Evolutionary conservation across 35 echinoderm and acorn worm genomes (phyloP), one percentile per base, ranked within the genome.

Genomic region (Ptychodera flava): DNA sequence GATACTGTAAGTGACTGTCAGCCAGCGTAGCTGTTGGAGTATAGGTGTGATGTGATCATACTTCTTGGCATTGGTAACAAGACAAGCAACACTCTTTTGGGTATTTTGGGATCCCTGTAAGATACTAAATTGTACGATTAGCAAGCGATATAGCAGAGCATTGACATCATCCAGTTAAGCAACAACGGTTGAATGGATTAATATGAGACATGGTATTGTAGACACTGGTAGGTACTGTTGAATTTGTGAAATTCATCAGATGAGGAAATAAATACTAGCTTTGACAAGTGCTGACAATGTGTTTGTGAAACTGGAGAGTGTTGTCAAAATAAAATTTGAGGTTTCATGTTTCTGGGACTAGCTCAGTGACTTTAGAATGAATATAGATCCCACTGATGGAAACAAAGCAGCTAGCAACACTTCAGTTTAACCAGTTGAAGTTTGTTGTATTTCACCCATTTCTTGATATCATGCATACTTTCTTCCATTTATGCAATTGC

Each of bases 1-100:
- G 33, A 82, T 89, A 1, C 87, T 27, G 14, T 33, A 31, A 15
- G 36, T 15, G 1, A 82, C 38, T 1, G 87, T 78, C 10, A 89
- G 38, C 80, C 87, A 89, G 29, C 83, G 87, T 38, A 82, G 87
- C 15, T 89, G 33, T 82, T 31, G 10, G 12, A 52, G 38, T 1
- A 89, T 33, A 28, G 79, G 79, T 1, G 38, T 89, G 64, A 83
- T 52, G 45, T 89, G 79, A 10, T 83, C 28, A 15, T 15, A 28
- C 1, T 30, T 36, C 16, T 16, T 38, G 27, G 31, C 33, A 0
- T 0, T 35, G n/a, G 32, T 29, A 31, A 89, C 64, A 33, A 89
- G 35, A 31, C 34, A 0, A 14, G 87, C 87, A 52, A 80, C 87
- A 52, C 16, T 80, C 30, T 89, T 89, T 34, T 89, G 87, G 33